phyloP scores from a whole-genome alignment of 2,797 vertebrate genomes.

The Acipenser ruthenus region DNA sequence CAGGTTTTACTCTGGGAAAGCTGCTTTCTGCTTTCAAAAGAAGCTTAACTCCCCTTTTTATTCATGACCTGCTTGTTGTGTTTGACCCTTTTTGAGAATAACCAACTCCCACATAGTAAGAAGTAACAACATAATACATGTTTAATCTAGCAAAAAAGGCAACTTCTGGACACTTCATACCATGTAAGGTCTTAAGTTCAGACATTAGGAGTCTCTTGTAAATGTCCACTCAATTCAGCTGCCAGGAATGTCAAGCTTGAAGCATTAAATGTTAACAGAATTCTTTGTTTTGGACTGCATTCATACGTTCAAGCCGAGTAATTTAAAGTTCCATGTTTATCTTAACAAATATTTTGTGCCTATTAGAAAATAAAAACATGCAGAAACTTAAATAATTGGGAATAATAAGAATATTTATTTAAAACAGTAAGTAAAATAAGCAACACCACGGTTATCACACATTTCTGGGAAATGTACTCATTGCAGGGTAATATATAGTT shows the following conservation, averaged over 20 bases:
- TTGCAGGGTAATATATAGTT: no score
- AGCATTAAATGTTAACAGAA: constrained; percentile 6
- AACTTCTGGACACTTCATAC: neutral
- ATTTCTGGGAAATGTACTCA: no score
- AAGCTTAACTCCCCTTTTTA: neutral
- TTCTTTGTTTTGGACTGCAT: constrained; percentile 9
- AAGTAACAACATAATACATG: neutral
- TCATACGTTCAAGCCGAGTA: neutral
- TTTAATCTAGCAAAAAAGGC: neutral
- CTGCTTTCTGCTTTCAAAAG: neutral
- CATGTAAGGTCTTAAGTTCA: constrained; percentile 1
- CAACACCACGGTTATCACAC: neutral
- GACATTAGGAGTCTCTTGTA: neutral
- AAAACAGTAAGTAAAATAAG: neutral
- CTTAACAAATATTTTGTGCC: neutral
- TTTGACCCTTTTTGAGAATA: constrained; percentile 18
- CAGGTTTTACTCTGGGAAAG: neutral
- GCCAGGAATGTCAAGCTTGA: neutral
- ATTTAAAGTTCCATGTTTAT: constrained; percentile 5
- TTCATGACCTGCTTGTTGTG: neutral
- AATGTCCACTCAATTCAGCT: neutral
- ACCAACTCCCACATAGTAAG: neutral
- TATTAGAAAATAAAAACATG: neutral
- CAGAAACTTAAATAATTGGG: neutral
- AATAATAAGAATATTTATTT: constrained; percentile 3